Evolutionary conservation across 2,797 vertebrate genomes (phyloP).

Genomic region (Craterocephalus amniculus): DNA sequence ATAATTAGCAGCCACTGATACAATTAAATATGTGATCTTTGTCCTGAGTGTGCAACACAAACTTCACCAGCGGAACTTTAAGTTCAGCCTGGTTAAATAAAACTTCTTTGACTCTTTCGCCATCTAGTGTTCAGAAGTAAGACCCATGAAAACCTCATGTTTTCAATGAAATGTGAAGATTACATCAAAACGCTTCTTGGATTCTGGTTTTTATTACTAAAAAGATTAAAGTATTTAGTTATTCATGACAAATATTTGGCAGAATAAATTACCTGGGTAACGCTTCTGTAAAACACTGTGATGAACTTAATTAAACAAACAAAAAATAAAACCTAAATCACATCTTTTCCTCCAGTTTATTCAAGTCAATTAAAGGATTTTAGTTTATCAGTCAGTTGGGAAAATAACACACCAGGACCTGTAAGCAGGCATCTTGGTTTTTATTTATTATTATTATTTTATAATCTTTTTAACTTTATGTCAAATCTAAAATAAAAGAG

Average conservation of each 20-base stretch:
- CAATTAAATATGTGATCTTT: neutral
- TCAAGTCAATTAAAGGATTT: too few species aligned
- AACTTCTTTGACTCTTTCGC: neutral
- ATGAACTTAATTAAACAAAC: too few species aligned
- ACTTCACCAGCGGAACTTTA: neutral
- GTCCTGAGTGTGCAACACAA: neutral
- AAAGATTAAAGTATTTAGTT: neutral
- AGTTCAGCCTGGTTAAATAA: neutral
- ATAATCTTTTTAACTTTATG: too few species aligned
- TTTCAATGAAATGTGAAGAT: neutral
- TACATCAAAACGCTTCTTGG: too few species aligned
- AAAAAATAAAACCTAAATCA: too few species aligned
- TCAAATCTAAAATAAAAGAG: too few species aligned
- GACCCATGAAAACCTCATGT: neutral
- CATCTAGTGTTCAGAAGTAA: constrained; percentile 39
- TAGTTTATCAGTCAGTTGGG: too few species aligned
- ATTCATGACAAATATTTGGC: neutral
- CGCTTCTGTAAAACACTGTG: too few species aligned
- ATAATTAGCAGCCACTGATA: neutral
- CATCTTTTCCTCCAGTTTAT: too few species aligned
- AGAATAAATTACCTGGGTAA: neutral
- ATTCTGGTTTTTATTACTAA: neutral
- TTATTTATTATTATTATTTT: too few species aligned
- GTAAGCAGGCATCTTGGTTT: neutral
- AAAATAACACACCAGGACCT: too few species aligned